phyloP scores from a whole-genome alignment of 2,888 invertebrate species.

The Neria commutata region DNA sequence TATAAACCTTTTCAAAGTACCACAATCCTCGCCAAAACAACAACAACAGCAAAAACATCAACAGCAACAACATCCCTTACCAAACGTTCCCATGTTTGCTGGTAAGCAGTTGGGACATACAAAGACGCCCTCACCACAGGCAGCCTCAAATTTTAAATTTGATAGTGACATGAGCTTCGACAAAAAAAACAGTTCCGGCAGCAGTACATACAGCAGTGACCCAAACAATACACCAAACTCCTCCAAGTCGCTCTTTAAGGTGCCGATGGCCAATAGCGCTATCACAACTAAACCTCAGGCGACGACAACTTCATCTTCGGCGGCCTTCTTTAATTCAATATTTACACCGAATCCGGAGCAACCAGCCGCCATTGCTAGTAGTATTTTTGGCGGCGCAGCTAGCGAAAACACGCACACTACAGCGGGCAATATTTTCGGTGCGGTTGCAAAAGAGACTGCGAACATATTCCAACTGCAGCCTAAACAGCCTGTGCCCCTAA shows the following conservation, averaged over 20 bases:
- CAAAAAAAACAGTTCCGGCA: too few species aligned
- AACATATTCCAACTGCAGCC: slow-evolving; percentile 28
- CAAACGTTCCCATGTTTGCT: slow-evolving; percentile 23
- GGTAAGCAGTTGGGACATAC: slow-evolving; percentile 11
- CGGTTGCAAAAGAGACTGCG: slow-evolving; percentile 27
- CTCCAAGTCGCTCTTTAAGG: slow-evolving; percentile 14
- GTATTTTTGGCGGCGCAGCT: slow-evolving; percentile 17
- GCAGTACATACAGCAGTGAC: neutral
- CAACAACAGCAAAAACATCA: slow-evolving; percentile 38
- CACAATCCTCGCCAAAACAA: slow-evolving; percentile 40
- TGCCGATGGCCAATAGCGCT: neutral
- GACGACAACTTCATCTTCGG: neutral
- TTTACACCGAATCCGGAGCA: slow-evolving; percentile 30
- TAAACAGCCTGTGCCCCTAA: slow-evolving; percentile 7
- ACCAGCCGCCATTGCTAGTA: slow-evolving; percentile 26
- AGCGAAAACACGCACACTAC: neutral
- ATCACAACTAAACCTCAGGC: neutral
- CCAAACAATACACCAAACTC: neutral
- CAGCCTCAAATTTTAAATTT: neutral
- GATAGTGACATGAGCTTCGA: slow-evolving; percentile 13
- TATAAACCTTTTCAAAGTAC: slow-evolving; percentile 54
- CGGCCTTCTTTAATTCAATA: slow-evolving; percentile 27
- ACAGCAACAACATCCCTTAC: slow-evolving; percentile 6
- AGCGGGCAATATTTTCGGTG: slow-evolving; percentile 27
- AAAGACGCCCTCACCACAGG: neutral